A percentile compares a stretch with the other conserved stretches of the same genome.
These are phyloP conservation scores for Cerceris rybyensis DNA, from an alignment of 2,888 invertebrate species.

Conservation along the genomic window DNA sequence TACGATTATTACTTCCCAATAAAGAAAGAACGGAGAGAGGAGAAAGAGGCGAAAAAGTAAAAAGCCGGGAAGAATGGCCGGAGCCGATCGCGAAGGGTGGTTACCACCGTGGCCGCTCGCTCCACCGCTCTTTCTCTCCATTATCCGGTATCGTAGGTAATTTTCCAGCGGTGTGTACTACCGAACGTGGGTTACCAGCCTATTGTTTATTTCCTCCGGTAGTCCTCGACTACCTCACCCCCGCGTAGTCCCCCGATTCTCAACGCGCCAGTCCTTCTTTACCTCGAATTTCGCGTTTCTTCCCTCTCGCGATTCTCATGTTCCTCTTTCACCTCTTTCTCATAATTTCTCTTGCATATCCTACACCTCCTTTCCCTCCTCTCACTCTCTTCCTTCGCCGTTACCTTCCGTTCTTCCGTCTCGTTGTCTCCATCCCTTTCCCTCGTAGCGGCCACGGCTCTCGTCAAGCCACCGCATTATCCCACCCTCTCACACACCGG, in stretches of 20 bases:
- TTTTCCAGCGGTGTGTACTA: slow-evolving; percentile 66
- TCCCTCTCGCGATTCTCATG: slow-evolving; percentile 20
- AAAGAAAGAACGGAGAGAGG: slow-evolving; percentile 13
- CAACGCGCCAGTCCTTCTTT: no score
- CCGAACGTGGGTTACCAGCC: slow-evolving; percentile 63
- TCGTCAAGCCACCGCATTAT: slow-evolving; percentile 79
- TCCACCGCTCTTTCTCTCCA: slow-evolving; percentile 40
- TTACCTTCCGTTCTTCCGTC: slow-evolving; percentile 26
- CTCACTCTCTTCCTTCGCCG: neutral
- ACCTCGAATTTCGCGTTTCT: slow-evolving; percentile 25
- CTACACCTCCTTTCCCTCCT: slow-evolving; percentile 10
- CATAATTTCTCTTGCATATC: slow-evolving; percentile 3
- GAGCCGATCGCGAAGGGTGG: slow-evolving; percentile 45
- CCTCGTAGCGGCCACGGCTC: slow-evolving; percentile 69
- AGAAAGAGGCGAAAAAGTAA: slow-evolving; percentile 15
- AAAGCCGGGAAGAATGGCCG: slow-evolving; percentile 48
- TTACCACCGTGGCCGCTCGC: slow-evolving; percentile 24
- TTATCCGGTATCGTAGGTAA: slow-evolving; percentile 66
- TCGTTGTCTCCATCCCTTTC: slow-evolving; percentile 35
- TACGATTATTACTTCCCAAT: slow-evolving; percentile 60
- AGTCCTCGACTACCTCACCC: slow-evolving; percentile 41
- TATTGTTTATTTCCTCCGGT: slow-evolving; percentile 68
- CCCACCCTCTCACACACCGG: slow-evolving; percentile 77
- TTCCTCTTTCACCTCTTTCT: slow-evolving; percentile 22
- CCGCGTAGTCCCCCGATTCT: no score